Evolutionary conservation across 2,797 vertebrate species (phyloP).

Genomic region (Tokudaia muenninki): DNA sequence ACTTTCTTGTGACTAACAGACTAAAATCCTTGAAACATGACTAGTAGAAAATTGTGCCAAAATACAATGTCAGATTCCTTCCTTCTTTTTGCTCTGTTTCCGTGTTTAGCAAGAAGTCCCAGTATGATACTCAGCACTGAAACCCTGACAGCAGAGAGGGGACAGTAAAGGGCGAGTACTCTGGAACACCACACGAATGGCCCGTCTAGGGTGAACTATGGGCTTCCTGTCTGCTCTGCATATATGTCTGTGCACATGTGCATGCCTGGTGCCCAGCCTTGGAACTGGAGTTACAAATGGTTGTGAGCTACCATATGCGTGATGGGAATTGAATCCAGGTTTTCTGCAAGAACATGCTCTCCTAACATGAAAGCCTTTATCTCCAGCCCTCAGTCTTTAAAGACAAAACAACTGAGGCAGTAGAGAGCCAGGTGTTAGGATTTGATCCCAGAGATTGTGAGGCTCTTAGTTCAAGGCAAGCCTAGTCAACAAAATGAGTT

Average conservation of each 20-base stretch:
- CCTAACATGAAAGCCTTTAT: not conserved
- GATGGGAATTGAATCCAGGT: not conserved
- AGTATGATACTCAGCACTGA: not conserved
- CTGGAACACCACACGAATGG: not conserved
- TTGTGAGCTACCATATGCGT: not conserved
- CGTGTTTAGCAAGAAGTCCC: not conserved
- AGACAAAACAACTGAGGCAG: slow-evolving; percentile 20
- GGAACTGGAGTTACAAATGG: not conserved
- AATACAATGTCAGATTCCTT: slow-evolving; percentile 61
- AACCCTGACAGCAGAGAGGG: not conserved
- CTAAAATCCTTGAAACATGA: slow-evolving; percentile 52
- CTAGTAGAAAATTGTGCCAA: slow-evolving; percentile 57
- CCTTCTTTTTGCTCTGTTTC: slow-evolving; percentile 49
- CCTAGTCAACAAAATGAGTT: not conserved
- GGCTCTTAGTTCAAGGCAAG: not conserved
- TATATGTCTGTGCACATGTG: not conserved
- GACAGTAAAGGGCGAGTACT: not conserved
- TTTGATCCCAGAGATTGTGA: not conserved
- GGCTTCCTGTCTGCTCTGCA: not conserved
- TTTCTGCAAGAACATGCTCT: not conserved
- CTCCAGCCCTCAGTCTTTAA: slow-evolving; percentile 38
- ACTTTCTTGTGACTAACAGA: slow-evolving; percentile 30
- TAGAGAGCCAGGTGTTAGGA: not conserved
- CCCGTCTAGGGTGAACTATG: slow-evolving; percentile 13
- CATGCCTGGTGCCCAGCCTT: not conserved